Evolutionary conservation across 2,113 vertebrate species (phyloP).

Genomic region (Engystomops pustulosus): DNA sequence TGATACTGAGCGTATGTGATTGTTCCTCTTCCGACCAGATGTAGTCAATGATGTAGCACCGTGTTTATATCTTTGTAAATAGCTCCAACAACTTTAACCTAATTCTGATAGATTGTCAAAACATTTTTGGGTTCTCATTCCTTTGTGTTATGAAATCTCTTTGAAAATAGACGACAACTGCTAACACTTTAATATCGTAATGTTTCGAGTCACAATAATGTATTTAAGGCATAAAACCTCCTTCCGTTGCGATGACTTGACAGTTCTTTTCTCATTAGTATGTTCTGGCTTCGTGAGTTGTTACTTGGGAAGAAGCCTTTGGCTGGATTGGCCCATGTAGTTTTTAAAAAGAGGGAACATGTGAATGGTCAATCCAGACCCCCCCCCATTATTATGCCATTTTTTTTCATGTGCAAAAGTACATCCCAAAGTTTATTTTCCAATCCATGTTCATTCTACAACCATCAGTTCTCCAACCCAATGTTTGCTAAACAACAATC

Average conservation of each 20-base stretch:
- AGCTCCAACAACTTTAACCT: constrained; percentile 52
- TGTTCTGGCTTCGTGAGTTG: not conserved
- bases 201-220: not conserved
- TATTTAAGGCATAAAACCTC: not conserved
- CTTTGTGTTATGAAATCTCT: constrained; percentile 49
- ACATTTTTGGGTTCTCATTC: constrained; percentile 50
- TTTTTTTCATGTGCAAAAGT: not conserved
- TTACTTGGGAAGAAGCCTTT: not conserved
- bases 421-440: not conserved
- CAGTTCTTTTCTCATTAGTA: not conserved
- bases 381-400: not conserved
- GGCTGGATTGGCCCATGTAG: not conserved
- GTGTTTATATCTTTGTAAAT: constrained; percentile 56
- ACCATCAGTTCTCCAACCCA: too few species aligned
- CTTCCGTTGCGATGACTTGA: not conserved
- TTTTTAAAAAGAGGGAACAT: not conserved
- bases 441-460: not conserved
- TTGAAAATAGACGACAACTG: constrained; percentile 37
- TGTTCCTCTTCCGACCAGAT: constrained; percentile 57
- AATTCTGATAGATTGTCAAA: constrained; percentile 58
- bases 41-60: constrained; percentile 54
- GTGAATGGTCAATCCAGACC: too few species aligned
- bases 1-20: constrained; percentile 45
- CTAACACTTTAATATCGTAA: constrained; percentile 16
- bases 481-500: too few species aligned